phyloP scores from a whole-genome alignment of 2,888 invertebrate species.

The Glyphotaelius pellucidus region DNA sequence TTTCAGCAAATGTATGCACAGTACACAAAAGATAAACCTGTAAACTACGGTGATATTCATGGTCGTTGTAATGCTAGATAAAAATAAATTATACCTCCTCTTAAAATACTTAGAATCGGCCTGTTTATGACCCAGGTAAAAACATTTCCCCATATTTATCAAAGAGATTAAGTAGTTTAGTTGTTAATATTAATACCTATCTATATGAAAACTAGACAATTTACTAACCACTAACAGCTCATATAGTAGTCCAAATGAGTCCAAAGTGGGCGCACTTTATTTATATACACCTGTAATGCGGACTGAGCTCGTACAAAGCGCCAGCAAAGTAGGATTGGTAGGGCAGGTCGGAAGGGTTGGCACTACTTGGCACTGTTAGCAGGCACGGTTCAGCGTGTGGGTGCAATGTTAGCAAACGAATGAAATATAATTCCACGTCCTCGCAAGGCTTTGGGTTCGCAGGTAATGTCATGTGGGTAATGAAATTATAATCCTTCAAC shows the following conservation, averaged over 20 bases:
- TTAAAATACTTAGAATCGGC: no score
- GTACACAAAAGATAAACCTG: no score
- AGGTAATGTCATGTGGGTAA: slow-evolving; percentile 37
- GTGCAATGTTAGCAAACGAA: not conserved
- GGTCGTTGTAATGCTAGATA: no score
- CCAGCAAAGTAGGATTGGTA: not conserved
- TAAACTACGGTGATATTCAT: no score
- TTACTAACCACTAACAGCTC: not conserved
- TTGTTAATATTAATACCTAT: not conserved
- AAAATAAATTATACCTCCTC: no score
- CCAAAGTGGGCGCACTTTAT: not conserved
- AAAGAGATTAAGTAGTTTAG: not conserved
- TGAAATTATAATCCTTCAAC: slow-evolving; percentile 39
- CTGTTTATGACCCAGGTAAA: no score
- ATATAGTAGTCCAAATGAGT: not conserved
- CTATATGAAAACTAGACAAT: not conserved
- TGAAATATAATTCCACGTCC: slow-evolving; percentile 22
- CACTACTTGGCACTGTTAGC: not conserved
- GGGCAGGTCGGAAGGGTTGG: not conserved
- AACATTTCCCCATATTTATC: no score
- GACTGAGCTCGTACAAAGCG: not conserved
- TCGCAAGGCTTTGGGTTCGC: slow-evolving; percentile 29
- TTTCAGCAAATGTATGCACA: no score
- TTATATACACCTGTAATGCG: not conserved
- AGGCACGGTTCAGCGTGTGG: not conserved